Evolutionary conservation across 2,888 invertebrate species (phyloP).

Genomic region (Drosophila meridionalis): DNA sequence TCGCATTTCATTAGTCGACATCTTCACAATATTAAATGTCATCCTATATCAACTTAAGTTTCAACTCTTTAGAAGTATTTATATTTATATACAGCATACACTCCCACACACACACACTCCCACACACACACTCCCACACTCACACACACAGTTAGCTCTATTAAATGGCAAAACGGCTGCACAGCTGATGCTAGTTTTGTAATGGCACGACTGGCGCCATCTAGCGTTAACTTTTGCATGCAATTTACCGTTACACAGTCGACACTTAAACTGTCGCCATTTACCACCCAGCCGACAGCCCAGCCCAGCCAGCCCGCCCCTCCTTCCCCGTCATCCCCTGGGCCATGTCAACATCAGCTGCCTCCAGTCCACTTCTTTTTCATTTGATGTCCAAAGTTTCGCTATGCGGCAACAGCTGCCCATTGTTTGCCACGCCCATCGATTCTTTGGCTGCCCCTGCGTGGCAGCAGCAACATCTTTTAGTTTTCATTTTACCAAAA

Average conservation of each 20-base stretch:
- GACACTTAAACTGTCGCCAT: slow-evolving; percentile 56
- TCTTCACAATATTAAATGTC: slow-evolving; percentile 29
- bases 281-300: not conserved
- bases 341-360: slow-evolving; percentile 72
- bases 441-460: not conserved
- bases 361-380: slow-evolving; percentile 10
- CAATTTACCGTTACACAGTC: slow-evolving; percentile 63
- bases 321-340: not conserved
- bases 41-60: slow-evolving; percentile 24
- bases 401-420: slow-evolving; percentile 66
- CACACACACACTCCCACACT: not conserved
- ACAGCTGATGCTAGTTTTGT: slow-evolving; percentile 54
- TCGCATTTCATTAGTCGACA: slow-evolving; percentile 8
- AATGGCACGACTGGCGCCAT: slow-evolving; percentile 55
- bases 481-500: slow-evolving; percentile 29
- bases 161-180: slow-evolving; percentile 18
- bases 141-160: slow-evolving; percentile 1
- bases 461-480: slow-evolving; percentile 1
- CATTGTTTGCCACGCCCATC: slow-evolving; percentile 34
- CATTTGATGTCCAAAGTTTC: slow-evolving; percentile 56
- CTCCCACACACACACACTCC: not conserved
- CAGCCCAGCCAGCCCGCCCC: not conserved
- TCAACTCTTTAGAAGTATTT: not conserved
- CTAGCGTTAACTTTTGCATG: slow-evolving; percentile 63
- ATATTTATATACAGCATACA: not conserved